phyloP scores from a whole-genome alignment of 2,888 invertebrate species.

The Drosophila kambysellisi region DNA sequence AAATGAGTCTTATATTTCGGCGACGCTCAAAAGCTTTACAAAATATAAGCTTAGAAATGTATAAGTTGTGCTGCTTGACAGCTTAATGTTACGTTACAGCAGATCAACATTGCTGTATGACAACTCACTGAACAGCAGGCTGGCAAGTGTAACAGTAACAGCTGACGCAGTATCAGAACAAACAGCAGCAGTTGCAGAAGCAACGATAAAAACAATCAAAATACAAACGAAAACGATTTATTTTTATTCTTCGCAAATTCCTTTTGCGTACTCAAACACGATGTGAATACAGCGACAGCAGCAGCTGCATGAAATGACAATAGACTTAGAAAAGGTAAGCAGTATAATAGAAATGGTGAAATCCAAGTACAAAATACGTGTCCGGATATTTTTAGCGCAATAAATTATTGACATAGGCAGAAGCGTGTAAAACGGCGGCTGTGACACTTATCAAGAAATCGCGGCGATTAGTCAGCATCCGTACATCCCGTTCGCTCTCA shows the following conservation, averaged over 20 bases:
- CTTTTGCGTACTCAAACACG: background rate
- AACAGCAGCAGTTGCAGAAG: background rate
- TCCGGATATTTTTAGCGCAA: constrained; percentile 42
- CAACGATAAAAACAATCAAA: constrained; percentile 22
- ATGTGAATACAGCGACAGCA: constrained; percentile 22
- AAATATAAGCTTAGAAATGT: background rate
- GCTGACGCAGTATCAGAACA: constrained; percentile 19
- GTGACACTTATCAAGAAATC: background rate
- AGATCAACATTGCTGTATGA: background rate
- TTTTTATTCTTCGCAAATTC: constrained; percentile 6
- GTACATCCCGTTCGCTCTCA: background rate
- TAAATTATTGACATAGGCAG: constrained; percentile 9
- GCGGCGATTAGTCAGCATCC: constrained; percentile 44
- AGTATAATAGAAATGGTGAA: constrained; percentile 11
- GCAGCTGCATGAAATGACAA: constrained; percentile 26
- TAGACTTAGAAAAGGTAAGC: constrained; percentile 16
- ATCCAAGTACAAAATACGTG: constrained; percentile 46
- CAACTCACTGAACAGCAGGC: background rate
- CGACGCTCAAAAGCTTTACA: background rate
- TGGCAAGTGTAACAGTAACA: constrained; percentile 9
- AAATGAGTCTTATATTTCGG: background rate
- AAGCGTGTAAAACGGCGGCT: constrained; percentile 12
- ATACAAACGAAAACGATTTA: constrained; percentile 34
- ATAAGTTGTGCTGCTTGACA: background rate
- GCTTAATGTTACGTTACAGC: constrained; percentile 11